phyloP scores from a whole-genome alignment of 2,113 vertebrate species.

The Nyctereutes procyonoides region DNA sequence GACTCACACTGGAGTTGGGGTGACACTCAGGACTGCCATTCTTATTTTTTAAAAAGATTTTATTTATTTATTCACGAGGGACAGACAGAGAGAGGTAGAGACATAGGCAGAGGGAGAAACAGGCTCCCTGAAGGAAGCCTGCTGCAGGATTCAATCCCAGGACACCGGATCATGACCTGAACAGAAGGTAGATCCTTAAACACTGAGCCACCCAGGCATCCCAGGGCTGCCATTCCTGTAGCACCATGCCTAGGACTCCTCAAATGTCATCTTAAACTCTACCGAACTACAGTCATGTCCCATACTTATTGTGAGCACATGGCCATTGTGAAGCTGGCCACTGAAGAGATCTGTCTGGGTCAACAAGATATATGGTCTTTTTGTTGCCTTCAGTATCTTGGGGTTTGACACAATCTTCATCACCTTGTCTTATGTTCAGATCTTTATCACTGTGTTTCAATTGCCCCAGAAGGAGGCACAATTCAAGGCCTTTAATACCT shows the following conservation, averaged over 20 bases:
- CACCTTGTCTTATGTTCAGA: slow-evolving; percentile 8
- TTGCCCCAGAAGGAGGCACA: slow-evolving; percentile 58
- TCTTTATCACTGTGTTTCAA: slow-evolving; percentile 57
- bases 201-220: too few species aligned
- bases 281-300: background rate
- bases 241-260: slow-evolving; percentile 30
- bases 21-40: background rate
- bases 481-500: slow-evolving; percentile 63
- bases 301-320: slow-evolving; percentile 72
- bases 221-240: background rate
- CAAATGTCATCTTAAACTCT: background rate
- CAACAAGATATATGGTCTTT: slow-evolving; percentile 51
- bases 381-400: slow-evolving; percentile 54
- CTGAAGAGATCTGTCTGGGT: background rate
- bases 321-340: slow-evolving; percentile 53
- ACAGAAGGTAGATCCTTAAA: too few species aligned
- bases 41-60: too few species aligned
- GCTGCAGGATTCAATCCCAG: too few species aligned
- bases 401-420: slow-evolving; percentile 62
- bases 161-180: too few species aligned
- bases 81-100: too few species aligned
- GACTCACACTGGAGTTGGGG: background rate
- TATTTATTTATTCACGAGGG: too few species aligned
- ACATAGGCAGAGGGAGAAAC: too few species aligned
- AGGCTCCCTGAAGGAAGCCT: too few species aligned